A percentile compares a stretch with the other conserved stretches of the same genome.
phyloP scores from a whole-genome alignment of 2,797 vertebrate species.

The Ibycter americanus region DNA sequence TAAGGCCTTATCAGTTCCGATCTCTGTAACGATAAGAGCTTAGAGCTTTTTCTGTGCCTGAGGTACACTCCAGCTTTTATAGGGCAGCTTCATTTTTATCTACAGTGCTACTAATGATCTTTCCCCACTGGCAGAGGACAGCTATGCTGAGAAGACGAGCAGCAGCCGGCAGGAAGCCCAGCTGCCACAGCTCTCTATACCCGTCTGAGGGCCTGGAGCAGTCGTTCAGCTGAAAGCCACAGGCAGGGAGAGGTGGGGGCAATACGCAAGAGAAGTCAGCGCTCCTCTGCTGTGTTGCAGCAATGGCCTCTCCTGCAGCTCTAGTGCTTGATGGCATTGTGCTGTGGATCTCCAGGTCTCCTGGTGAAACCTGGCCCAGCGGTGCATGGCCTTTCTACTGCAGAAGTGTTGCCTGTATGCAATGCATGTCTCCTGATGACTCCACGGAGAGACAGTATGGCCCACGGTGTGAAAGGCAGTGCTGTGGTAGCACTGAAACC shows the following conservation, averaged over 20 bases:
- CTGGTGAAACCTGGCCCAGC: background rate
- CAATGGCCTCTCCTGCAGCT: background rate
- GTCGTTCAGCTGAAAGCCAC: conserved; percentile 5
- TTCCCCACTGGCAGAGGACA: background rate
- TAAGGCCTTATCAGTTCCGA: background rate
- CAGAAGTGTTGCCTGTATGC: background rate
- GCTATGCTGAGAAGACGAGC: background rate
- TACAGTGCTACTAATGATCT: background rate
- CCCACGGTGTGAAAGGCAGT: background rate
- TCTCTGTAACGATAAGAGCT: background rate
- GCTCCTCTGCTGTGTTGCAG: background rate
- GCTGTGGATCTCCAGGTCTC: background rate
- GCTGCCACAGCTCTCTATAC: background rate
- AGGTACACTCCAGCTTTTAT: background rate
- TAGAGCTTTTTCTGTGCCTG: background rate
- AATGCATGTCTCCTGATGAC: accelerated
- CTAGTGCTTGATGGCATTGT: background rate
- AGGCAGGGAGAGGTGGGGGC: background rate
- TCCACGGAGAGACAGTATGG: background rate
- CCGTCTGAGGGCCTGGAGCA: background rate
- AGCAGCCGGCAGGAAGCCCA: conserved; percentile 24
- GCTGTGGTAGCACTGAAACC: background rate
- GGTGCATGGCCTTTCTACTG: accelerated
- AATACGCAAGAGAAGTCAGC: background rate
- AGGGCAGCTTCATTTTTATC: background rate